Evolutionary conservation across 2,888 invertebrate species (phyloP), one percentile per base, ranked within the genome.

Genomic region (Miltochrista miniata): DNA sequence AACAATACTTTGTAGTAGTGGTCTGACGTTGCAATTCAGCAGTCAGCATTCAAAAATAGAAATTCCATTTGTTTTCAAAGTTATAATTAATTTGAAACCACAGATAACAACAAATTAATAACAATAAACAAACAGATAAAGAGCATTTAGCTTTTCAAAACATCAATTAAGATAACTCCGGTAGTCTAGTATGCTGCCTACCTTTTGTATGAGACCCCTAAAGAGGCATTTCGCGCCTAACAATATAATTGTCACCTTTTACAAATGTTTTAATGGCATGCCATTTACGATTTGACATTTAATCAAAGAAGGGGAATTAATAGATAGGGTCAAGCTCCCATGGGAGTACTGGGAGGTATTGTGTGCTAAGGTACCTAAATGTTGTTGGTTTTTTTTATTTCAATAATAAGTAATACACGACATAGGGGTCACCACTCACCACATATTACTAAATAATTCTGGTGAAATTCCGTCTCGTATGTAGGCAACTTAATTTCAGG

Each of bases 251-350:
- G 63, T 67, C 71, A 76, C 77, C 73, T 76, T 24, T 76, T 74
- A 59, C 65, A 64, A 69, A 70, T 67, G 69, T 71, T 74, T 61
- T 70, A 76, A 79, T 74, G 76, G 74, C 76, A 64, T 53, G 77
- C 76, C 78, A 80, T 81, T 79, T 81, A 68, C 72, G 72, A 73
- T 73, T 72, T 80, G 85, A 75, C 83, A 83, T 85, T 85, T 83
- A 81, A 81, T 81, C 77, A 78, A 67, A 67, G 69, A 66, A 70
- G 64, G 58, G 63, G 60, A 70, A 72, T 73, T 72, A 67, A 69
- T 72, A 64, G 64, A 70, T 60, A 62, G 58, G 58, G 57, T 59
- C 55, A 56, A 51, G 55, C 48, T 62, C 64, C 69, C 60, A 48
- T 51, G 61, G 60, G 64, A 33, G 40, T 48, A 48, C 41, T 50